Evolutionary conservation across 2,113 vertebrate species (phyloP), one percentile per base, ranked within the genome.

Genomic region (Trinectes maculatus): DNA sequence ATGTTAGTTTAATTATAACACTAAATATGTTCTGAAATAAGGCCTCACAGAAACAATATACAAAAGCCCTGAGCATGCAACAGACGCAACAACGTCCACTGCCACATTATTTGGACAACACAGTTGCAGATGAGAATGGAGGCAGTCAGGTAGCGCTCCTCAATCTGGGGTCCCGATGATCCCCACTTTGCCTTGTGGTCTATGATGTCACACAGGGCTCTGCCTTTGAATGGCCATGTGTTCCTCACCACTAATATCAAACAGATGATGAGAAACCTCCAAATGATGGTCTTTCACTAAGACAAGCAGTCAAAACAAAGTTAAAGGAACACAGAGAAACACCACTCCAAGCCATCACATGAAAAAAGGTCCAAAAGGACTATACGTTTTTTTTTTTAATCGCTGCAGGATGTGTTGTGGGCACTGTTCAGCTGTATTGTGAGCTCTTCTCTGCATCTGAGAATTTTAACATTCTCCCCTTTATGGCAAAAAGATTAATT

Each of bases 191-290:
- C 87, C 71, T 84, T 90, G 90, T 77, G 90, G 89, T 89, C 58
- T 75, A 92, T 93, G 92, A 93, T 92, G 90, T 93, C 93, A 93
- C 91, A 78, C 76, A 74, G 73, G 82, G 84, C 87, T 89, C 61
- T 89, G 88, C 86, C 92, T 93, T 92, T 92, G 90, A 92, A 92
- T 91, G 82, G 83, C 91, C 91, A 93, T 92, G 89, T 92, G 92
- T 87, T 93, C 83, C 77, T 92, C 87, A 91, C 92, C 91, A 90
- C 93, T 94, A 94, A 94, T 94, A 92, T 92, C 92, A 89, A 93
- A 89, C 93, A 94, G 92, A 94, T 94, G 93, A 93, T 75, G 86
- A 83, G 70, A 90, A 93, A 91, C 87, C 91, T 89, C 88, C 80
- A 84, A 90, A 87, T 92, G 91, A 93, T 81, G 89, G 91, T 91